Evolutionary conservation across 2,113 vertebrate species (phyloP).

Genomic region (Salvelinus alpinus): DNA sequence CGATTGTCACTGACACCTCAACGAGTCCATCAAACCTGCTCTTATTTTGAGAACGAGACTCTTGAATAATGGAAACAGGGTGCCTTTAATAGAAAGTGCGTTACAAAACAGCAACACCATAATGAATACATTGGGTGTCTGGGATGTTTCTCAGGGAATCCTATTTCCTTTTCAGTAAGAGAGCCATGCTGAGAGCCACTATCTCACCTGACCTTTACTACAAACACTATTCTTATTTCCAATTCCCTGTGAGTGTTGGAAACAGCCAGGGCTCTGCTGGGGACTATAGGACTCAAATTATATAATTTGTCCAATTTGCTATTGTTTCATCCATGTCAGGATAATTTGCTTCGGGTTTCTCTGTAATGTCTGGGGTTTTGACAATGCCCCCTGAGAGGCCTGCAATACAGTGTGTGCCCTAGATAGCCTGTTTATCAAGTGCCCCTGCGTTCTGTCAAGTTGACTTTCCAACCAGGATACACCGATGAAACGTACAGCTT

Average conservation of each 20-base stretch:
- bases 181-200: constrained; percentile 61
- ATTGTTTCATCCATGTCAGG: constrained; percentile 82
- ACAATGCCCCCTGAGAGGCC: constrained; percentile 63
- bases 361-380: constrained; percentile 76
- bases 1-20: constrained; percentile 48
- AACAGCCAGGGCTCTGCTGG: constrained; percentile 71
- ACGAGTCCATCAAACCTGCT: constrained; percentile 63
- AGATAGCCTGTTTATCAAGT: constrained; percentile 81
- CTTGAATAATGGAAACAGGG: constrained; percentile 55
- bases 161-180: constrained; percentile 50
- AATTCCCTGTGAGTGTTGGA: constrained; percentile 71
- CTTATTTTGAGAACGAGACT: constrained; percentile 52
- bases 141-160: constrained; percentile 52
- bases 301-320: constrained; percentile 83
- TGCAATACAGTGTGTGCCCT: constrained; percentile 70
- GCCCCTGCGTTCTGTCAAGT: constrained; percentile 73
- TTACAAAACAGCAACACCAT: constrained; percentile 67
- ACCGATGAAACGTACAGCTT: constrained; percentile 74
- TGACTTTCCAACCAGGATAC: constrained; percentile 73
- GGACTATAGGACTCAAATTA: constrained; percentile 78
- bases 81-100: constrained; percentile 51
- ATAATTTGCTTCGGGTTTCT: constrained; percentile 82
- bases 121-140: constrained; percentile 65
- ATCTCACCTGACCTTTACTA: constrained; percentile 77
- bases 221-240: constrained; percentile 77